Evolutionary conservation across 2,113 vertebrate genomes (phyloP), one percentile per base, ranked within the genome.

Genomic region (Solea solea): DNA sequence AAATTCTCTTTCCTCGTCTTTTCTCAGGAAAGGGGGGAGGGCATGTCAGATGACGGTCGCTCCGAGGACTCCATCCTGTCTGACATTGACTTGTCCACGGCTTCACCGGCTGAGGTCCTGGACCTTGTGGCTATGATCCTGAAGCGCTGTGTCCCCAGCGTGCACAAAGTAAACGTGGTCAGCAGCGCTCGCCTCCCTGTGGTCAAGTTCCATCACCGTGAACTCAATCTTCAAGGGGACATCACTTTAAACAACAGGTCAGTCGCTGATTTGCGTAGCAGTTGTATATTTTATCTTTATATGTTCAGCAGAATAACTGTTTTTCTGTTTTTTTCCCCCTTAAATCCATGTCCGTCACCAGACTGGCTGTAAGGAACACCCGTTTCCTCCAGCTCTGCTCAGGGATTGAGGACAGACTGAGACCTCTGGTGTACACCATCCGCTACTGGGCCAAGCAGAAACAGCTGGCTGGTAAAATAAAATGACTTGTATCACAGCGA

Each of bases 221-320:
- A 96, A 14, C 96, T 97, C 0, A 94, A 94, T 56, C 89, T 98
- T 64, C 94, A 94, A 2, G 96, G 95, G 0, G 97, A 98, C 82
- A 74, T 98, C 86, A 96, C 95, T 57, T 85, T 97, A 27, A 96
- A 97, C 83, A 98, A 98, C 92, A 95, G 94, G 96, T 96, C 50
- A 9, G 75, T 11, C 50, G 27, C 41, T 8, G 2, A 9, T 21
- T 21, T 21, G 1, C 21, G 21, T 21, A 21, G 21, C 25, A 16
- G n/a, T 28, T 15, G 34, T 28, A 7, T 10, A n/a, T 7, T 5
- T 60, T 9, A 7, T 40, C n/a, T 42, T 21, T n/a, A 15, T 13
- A 8, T 15, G 3, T 3, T 2, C 1, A 10, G 15, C 3, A 34
- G 34, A 14, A 25, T 52, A 3, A 48, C 1, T 9, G 27, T 0